phyloP scores from a whole-genome alignment of 2,113 vertebrate genomes.

The Hippocampus comes region DNA sequence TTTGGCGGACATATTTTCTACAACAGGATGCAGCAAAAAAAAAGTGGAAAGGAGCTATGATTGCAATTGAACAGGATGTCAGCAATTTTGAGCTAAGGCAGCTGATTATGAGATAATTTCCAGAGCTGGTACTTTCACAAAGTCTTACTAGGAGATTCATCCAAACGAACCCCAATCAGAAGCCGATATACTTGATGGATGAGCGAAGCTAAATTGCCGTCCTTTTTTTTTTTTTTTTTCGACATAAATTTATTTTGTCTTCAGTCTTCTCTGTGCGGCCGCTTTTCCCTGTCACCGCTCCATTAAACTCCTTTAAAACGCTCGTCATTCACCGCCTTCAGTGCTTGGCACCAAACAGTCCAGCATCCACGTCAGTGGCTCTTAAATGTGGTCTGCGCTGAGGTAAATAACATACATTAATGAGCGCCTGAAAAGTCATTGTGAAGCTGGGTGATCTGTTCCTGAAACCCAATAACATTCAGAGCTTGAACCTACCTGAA shows the following conservation, averaged over 20 bases:
- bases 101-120: not conserved
- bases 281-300: slow-evolving; percentile 24
- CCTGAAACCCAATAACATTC: slow-evolving; percentile 34
- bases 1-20: too few species aligned
- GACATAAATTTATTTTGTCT: not conserved
- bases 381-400: not conserved
- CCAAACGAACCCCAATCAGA: not conserved
- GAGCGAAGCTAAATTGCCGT: not conserved
- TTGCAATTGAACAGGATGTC: not conserved
- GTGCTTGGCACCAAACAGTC: not conserved
- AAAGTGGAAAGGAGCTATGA: not conserved
- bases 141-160: not conserved
- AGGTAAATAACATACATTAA: not conserved
- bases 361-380: not conserved
- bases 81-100: not conserved
- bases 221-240: slow-evolving; percentile 2
- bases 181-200: not conserved
- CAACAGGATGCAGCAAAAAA: not conserved
- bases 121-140: not conserved
- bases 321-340: not conserved
- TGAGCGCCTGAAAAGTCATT: slow-evolving; percentile 13
- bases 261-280: slow-evolving; percentile 17
- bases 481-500: slow-evolving; percentile 51
- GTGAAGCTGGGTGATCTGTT: slow-evolving; percentile 31
- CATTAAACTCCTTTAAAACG: not conserved